phyloP scores from a whole-genome alignment of 2,113 vertebrate species.

The Oncorhynchus masou region DNA sequence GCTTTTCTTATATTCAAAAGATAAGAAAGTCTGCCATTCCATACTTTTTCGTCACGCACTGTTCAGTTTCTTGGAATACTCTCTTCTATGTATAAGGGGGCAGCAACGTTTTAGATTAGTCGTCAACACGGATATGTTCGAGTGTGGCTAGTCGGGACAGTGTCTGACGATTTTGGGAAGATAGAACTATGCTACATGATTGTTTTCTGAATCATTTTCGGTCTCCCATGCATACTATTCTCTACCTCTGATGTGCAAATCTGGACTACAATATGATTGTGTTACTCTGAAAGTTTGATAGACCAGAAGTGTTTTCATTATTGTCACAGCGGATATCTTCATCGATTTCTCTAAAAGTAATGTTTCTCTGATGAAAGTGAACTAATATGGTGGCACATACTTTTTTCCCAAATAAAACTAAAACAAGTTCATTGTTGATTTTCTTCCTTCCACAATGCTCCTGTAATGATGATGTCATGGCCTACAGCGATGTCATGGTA shows the following conservation, averaged over 20 bases:
- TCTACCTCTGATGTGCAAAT: too few relatives aligned
- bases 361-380: neutral
- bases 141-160: too few relatives aligned
- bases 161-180: neutral
- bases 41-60: neutral
- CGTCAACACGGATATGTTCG: too few relatives aligned
- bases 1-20: conserved; percentile 34
- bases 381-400: neutral
- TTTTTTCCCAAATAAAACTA: neutral
- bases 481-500: neutral
- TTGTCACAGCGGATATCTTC: too few relatives aligned
- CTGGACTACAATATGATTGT: neutral
- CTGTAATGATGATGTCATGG: neutral
- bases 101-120: too few relatives aligned
- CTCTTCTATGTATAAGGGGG: too few relatives aligned
- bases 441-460: neutral
- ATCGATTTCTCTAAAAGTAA: neutral
- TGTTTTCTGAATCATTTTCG: too few relatives aligned
- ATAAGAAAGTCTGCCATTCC: neutral
- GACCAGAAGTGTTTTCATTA: neutral
- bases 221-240: too few relatives aligned
- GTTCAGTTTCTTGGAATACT: neutral
- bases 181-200: neutral
- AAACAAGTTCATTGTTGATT: neutral
- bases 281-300: neutral